These are phyloP conservation scores for Sparus aurata DNA, from an alignment of 2,797 vertebrate genomes.

Conservation along the genomic window DNA sequence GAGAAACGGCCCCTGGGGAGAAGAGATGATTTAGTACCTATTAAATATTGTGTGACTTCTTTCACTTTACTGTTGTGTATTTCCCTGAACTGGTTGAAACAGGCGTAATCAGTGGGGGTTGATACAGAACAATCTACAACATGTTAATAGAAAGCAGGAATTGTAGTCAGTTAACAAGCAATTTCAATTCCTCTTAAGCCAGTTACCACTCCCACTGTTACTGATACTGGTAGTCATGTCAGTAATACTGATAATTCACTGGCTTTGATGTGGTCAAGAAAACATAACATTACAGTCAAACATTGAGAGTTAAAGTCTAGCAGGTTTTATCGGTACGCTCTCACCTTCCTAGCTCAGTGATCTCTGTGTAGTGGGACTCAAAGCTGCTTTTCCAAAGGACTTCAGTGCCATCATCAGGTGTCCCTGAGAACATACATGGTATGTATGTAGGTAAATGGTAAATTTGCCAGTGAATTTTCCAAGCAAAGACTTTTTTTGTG, in stretches of 20 bases:
- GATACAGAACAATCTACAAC: not conserved
- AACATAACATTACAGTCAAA: not conserved
- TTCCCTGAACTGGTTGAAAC: not conserved
- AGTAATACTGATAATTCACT: not conserved
- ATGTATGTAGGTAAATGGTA: too few species aligned
- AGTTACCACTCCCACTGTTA: not conserved
- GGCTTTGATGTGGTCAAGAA: conserved; percentile 26
- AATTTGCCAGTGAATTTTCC: too few species aligned
- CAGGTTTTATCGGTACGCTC: not conserved
- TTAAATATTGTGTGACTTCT: not conserved
- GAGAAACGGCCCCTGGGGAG: conserved; percentile 93
- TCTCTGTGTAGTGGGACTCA: conserved; percentile 95
- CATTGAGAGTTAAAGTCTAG: not conserved
- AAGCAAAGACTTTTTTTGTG: not conserved
- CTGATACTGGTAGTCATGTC: not conserved
- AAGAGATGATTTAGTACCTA: conserved; percentile 1
- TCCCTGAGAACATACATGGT: conserved; percentile 80
- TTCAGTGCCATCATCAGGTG: conserved; percentile 90
- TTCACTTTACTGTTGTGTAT: not conserved
- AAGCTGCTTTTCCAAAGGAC: conserved; percentile 96
- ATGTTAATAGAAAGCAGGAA: not conserved
- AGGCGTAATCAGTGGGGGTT: not conserved
- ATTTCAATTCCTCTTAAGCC: not conserved
- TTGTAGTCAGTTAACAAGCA: not conserved
- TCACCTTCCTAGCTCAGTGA: conserved; percentile 97